Conservation (phyloP, 2,797 vertebrate genomes). For the Myotis myotis region DNA sequence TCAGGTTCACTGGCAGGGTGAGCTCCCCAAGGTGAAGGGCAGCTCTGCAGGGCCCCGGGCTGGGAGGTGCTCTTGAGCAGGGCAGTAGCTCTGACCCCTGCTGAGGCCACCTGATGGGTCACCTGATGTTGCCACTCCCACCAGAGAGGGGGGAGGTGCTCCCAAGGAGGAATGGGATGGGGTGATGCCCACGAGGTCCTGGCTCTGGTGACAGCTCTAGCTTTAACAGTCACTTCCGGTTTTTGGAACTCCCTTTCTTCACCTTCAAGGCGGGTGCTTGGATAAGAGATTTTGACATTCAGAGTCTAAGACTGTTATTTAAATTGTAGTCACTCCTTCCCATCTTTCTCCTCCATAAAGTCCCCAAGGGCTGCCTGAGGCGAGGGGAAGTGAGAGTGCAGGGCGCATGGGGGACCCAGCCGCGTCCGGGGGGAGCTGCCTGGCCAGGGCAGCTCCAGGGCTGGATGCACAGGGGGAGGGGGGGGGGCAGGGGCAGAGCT, state of each 20-base stretch:
- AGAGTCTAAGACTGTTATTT: background rate
- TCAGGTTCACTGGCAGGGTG: background rate
- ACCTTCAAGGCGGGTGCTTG: background rate
- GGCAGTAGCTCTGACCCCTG: background rate
- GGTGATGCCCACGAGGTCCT: background rate
- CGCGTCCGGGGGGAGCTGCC: rapidly evolving
- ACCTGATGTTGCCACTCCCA: background rate
- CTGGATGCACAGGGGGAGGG: background rate
- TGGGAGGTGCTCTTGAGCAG: background rate
- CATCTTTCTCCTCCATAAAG: background rate
- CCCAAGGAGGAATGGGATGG: background rate
- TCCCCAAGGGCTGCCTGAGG: background rate
- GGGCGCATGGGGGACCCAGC: rapidly evolving
- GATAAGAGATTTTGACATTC: background rate
- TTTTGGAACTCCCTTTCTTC: background rate
- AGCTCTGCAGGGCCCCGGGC: background rate
- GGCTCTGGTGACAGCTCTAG: background rate
- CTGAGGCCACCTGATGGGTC: background rate
- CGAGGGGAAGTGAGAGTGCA: background rate
- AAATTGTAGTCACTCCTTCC: background rate
- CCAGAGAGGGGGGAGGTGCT: background rate
- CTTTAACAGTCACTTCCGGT: background rate
- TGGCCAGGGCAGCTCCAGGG: background rate
- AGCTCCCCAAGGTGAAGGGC: background rate
- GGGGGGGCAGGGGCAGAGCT: background rate